These are phyloP conservation scores for Argynnis bischoffii DNA, from an alignment of 2,888 invertebrate genomes.

Conservation along the genomic window DNA sequence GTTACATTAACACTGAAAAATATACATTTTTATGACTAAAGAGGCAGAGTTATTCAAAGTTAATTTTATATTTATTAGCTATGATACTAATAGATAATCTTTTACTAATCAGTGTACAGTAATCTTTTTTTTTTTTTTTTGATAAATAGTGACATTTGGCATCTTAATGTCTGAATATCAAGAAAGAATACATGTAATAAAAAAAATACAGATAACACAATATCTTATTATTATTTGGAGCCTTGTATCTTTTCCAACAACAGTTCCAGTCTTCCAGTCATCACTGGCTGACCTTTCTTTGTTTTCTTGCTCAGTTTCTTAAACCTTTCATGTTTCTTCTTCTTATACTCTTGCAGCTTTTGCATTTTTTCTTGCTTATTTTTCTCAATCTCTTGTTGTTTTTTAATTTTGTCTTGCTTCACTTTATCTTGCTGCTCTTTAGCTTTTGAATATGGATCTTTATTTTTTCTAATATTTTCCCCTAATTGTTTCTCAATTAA, in stretches of 20 bases:
- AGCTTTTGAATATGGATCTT: slow-evolving; percentile 76
- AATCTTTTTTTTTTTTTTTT: too few relatives aligned
- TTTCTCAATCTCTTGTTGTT: slow-evolving; percentile 72
- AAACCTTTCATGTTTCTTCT: slow-evolving; percentile 86
- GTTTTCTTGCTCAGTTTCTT: slow-evolving; percentile 90
- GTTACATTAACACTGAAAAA: too few relatives aligned
- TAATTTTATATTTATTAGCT: too few relatives aligned
- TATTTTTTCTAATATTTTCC: slow-evolving; percentile 46
- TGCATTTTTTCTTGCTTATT: slow-evolving; percentile 82
- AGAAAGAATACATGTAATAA: background rate
- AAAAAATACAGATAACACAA: background rate
- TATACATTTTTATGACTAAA: too few relatives aligned
- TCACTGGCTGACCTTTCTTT: slow-evolving; percentile 91
- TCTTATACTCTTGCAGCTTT: slow-evolving; percentile 85
- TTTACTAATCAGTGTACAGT: too few relatives aligned
- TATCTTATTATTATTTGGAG: slow-evolving; percentile 13
- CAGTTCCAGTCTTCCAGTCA: slow-evolving; percentile 90
- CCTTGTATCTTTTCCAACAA: slow-evolving; percentile 79
- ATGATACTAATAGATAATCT: too few relatives aligned
- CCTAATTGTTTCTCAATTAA: slow-evolving; percentile 54
- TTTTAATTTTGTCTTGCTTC: slow-evolving; percentile 79
- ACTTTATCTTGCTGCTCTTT: slow-evolving; percentile 79
- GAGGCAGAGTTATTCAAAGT: too few relatives aligned
- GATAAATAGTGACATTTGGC: too few relatives aligned
- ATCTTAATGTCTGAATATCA: too few relatives aligned